Base-by-base conservation (phyloP, 2,888 invertebrate species). In the Cheilosia soror region DNA sequence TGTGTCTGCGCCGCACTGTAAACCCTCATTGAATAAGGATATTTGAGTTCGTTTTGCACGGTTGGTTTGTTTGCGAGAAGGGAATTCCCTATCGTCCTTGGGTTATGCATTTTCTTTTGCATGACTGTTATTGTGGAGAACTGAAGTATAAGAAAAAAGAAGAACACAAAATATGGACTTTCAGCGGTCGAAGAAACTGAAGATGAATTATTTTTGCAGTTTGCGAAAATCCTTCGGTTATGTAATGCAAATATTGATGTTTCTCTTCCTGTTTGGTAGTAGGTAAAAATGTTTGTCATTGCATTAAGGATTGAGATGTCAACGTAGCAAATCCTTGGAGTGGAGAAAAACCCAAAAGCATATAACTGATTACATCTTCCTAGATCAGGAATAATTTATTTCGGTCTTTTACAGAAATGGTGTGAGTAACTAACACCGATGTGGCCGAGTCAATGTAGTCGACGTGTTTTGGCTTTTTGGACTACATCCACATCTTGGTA, bases 11-110 rank as follows among this genome's bases (percentile, higher is more conserved):
- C 25, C 25, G 4, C 57, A 58, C 58, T 62, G 27, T 27, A 11
- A 37, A 57, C 58, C 49, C 42, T 66, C 51, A 40, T 53, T 68
- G 66, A 66, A 58, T 51, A 33, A 58, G 53, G 58, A 66, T 58
- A 66, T 75, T 66, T 66, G 65, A 66, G 53, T 66, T 68, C 60
- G 76, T 68, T 68, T 68, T 60, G 58, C 49, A 76, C 68, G 66
- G 66, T 68, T 76, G 60, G 42, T 37, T 76, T 66, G 66, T 51
- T 68, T 60, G 66, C 58, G 58, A 51, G 44, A 37, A 58, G 47
- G 57, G 47, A 47, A 66, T 44, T 44, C 55, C 73, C 44, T 44
- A 15, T 63, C n/a, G 73, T 65, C 75, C 29, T 66, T n/a, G 58
- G 76, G 58, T 53, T 76, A 53, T 76, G 66, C 60, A 66, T 76